A percentile compares a stretch with the other conserved stretches of the same genome.
Conservation (phyloP, 2,113 vertebrate genomes). For the Panurus biarmicus region DNA sequence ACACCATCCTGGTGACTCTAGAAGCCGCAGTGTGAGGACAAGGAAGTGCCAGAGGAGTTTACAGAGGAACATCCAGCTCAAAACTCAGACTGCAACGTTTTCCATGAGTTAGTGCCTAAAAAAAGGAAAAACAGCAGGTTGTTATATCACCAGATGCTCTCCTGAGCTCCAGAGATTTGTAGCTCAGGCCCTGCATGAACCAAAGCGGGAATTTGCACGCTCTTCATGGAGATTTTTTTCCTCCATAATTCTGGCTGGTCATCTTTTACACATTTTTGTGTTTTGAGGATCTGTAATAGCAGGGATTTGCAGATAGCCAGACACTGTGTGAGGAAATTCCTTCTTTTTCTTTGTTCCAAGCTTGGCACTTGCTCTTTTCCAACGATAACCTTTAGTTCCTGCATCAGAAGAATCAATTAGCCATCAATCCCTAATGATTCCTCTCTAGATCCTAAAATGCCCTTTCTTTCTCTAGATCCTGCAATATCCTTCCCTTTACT, state of each 20-base stretch:
- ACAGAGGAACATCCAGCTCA: background rate
- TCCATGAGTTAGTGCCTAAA: background rate
- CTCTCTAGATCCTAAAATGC: background rate
- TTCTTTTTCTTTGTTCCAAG: background rate
- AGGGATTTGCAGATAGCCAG: background rate
- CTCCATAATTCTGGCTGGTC: background rate
- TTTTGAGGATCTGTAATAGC: background rate
- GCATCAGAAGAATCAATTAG: background rate
- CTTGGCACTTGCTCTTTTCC: background rate
- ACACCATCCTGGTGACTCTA: background rate
- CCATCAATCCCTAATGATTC: background rate
- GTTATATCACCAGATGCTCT: background rate
- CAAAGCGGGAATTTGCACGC: background rate
- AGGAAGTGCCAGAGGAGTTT: background rate
- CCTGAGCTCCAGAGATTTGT: background rate
- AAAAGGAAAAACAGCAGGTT: fast-evolving
- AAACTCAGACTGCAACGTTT: background rate
- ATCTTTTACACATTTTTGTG: background rate
- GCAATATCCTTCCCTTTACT: background rate
- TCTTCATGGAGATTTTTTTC: background rate
- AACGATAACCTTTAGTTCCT: background rate
- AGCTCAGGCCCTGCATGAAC: background rate
- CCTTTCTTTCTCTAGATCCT: background rate
- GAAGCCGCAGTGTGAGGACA: background rate
- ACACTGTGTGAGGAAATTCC: background rate